Evolutionary conservation across 1,140 invertebrate genomes (phyloP), one percentile per base, ranked within the genome.

Genomic region (Conus betulinus): DNA sequence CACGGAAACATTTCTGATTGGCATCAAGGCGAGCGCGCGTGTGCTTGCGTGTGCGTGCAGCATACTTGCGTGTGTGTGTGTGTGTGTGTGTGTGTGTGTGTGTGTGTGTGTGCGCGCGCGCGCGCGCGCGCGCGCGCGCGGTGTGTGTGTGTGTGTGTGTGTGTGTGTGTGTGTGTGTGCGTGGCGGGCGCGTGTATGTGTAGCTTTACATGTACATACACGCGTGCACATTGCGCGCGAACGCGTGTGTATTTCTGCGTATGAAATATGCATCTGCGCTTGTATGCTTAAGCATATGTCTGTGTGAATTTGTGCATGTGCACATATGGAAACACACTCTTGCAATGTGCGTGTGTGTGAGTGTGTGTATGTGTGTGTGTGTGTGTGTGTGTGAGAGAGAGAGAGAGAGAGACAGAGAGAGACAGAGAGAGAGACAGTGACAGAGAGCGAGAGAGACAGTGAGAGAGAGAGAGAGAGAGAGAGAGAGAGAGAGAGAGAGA

Each of bases 51-150:
- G 60, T 63, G 71, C 23, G 71, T 74, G 71, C 7, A 8, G 17
- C 8, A 23, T 74, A 6, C 23, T 13, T 74, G 71, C 6, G 71
- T 74, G 71, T 74, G 71, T 74, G 71, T 74, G 71, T 74, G 71
- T 74, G 71, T 74, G 71, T 74, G 71, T n/a, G n/a, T 74, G 71
- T n/a, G 71, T 74, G 71, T 74, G 71, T 74, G 71, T 74, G 71
- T 74, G 71, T 74, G 71, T 74, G 71, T 74, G 71, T 74, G n/a
- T 74, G 8, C 23, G 15, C 23, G 57, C 17, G 57, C 17, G 57
- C 17, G 57, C 17, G 57, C 17, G 57, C 17, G 57, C 17, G 57
- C 17, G n/a, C n/a, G n/a, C n/a, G n/a, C n/a, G n/a, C n/a, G n/a
- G n/a, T 63, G 60, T 63, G 60, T 63, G 60, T 63, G 60, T 63